Evolutionary conservation across 37 sponge, comb jelly and placozoan species (phyloP), one percentile per base, ranked within the genome.

Genomic region (Eunapius fragilis): DNA sequence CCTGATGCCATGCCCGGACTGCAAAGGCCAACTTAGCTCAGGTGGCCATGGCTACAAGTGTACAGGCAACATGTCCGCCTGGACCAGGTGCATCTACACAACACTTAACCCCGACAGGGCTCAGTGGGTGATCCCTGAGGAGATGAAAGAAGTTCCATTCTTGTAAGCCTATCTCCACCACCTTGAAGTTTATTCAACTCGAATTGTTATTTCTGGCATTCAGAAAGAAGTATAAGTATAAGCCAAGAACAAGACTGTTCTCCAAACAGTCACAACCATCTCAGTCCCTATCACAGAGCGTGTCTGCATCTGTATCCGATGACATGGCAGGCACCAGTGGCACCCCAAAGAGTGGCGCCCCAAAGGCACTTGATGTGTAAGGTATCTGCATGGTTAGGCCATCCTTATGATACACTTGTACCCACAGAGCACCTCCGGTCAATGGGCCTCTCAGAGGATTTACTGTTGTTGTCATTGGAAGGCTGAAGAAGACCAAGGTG

Each of bases 61-160:
- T 75, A 87, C 88, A 1, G 99, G 99, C 24, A 94, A 93, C 81
- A 80, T 99, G 26, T 91, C 97, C 37, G 93, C 89, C 4, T 99
- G 96, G 96, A 92, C 94, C 67, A 99, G 96, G 84, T 97, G 98
- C 37, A 82, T 85, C 19, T 81, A 87, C 70, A 75, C 92, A 19
- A 95, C 94, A 0, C 68, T 74, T 33, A 88, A 77, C 71, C 98
- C 98, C 19, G 79, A 80, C 31, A 84, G 94, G 70, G 67, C 9
- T 0, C 25, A 67, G 48, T 97, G 96, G 96, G 72, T 80, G 17
- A 79, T 99, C 27, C 94, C 99, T 10, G 85, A 86, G 31, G 82
- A 87, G 22, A 79, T 97, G 68, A 82, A 89, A 28, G 84, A 81
- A 31, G 41, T 69, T 25, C 45, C 71, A 19, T 92, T 47, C 82